phyloP scores from a whole-genome alignment of 2,888 invertebrate genomes.

The Auanema sp. region DNA sequence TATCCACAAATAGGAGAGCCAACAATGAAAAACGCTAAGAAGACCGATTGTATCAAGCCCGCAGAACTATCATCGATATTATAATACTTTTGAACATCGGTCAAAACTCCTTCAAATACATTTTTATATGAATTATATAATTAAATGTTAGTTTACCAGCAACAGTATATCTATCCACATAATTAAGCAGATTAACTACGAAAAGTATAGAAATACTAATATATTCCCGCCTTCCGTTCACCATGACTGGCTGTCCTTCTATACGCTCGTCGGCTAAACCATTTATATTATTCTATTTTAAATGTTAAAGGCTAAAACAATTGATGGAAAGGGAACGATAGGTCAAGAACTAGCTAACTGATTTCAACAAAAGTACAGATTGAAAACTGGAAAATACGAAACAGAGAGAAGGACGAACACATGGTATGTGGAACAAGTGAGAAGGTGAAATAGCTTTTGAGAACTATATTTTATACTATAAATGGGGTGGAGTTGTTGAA shows the following conservation, averaged over 20 bases:
- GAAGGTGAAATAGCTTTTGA: no score
- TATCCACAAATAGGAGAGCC: conserved; percentile 97
- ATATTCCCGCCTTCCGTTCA: conserved; percentile 32
- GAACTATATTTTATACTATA: no score
- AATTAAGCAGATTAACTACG: conserved; percentile 93
- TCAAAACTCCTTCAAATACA: conserved; percentile 77
- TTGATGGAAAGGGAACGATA: no score
- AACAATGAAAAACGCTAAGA: conserved; percentile 94
- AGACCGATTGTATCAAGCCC: conserved; percentile 93
- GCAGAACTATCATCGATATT: conserved; percentile 77
- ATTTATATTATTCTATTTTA: no score
- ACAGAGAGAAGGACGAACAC: no score
- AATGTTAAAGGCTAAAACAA: no score
- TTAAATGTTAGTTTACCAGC: conserved; percentile 73
- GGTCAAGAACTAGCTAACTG: no score
- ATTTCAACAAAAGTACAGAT: no score
- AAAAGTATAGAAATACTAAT: conserved; percentile 63
- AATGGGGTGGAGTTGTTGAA: no score
- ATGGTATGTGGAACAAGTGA: no score
- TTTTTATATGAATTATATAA: background rate
- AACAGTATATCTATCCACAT: conserved; percentile 95
- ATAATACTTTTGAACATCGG: conserved; percentile 78
- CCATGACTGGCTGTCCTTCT: conserved; percentile 25
- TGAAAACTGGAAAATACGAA: no score
- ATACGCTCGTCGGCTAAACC: no score